These are phyloP conservation scores for Mus minutoides DNA, from an alignment of 2,797 vertebrate species.

Conservation along the genomic window DNA sequence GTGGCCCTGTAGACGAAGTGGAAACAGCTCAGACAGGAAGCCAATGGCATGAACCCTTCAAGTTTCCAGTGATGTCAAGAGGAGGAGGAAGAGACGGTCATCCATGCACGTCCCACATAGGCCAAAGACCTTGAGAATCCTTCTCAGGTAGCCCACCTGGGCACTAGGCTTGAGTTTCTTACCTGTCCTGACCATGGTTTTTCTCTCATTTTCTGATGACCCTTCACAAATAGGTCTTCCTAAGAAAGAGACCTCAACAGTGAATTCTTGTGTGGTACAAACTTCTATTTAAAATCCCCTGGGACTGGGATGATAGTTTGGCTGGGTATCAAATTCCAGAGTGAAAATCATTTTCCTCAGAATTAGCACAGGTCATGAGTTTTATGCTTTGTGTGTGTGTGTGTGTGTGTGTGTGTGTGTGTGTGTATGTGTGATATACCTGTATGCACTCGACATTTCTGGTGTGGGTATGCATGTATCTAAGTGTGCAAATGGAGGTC, in stretches of 20 bases:
- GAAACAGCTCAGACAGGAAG: not conserved
- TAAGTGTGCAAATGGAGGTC: not conserved
- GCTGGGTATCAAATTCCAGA: not conserved
- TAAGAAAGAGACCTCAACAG: not conserved
- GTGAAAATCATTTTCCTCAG: not conserved
- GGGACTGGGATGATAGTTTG: not conserved
- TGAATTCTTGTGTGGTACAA: not conserved
- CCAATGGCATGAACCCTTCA: not conserved
- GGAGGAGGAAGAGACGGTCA: rapidly evolving
- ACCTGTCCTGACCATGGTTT: rapidly evolving
- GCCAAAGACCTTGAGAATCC: not conserved
- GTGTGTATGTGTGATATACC: not conserved
- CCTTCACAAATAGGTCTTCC: not conserved
- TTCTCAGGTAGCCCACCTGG: not conserved
- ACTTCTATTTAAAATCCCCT: not conserved
- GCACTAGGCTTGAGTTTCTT: not conserved
- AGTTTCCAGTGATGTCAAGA: not conserved
- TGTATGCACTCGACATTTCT: too few relatives aligned
- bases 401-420: not conserved
- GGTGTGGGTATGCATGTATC: not conserved
- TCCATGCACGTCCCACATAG: not conserved
- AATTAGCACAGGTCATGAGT: not conserved
- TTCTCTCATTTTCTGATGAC: not conserved
- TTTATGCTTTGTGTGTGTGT: not conserved
- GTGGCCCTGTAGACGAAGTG: not conserved